Percentiles rank a stretch among this genome's conserved stretches.
These are phyloP conservation scores for Rynchops niger DNA, from an alignment of 2,113 vertebrate genomes.

Conservation along the genomic window DNA sequence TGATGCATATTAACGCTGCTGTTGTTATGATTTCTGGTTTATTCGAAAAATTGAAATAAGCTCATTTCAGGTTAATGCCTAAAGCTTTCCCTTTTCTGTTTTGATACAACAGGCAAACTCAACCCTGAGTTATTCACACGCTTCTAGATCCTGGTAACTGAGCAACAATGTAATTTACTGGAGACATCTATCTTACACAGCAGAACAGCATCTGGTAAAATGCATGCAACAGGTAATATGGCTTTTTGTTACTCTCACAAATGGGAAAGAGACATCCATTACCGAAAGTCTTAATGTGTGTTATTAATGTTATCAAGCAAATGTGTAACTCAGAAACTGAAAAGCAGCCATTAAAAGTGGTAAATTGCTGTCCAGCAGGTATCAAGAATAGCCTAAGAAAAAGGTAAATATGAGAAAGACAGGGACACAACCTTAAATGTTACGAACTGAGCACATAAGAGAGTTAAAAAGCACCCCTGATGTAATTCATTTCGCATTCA, in stretches of 20 bases:
- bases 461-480: background rate
- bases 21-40: background rate
- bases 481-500: background rate
- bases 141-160: background rate
- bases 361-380: background rate
- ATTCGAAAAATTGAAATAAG: background rate
- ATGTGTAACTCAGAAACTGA: background rate
- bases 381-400: background rate
- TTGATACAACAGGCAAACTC: background rate
- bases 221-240: background rate
- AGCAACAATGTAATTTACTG: background rate
- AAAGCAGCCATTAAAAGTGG: background rate
- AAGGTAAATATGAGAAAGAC: background rate
- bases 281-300: background rate
- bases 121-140: background rate
- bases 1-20: background rate
- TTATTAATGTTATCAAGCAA: background rate
- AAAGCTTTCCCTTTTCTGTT: background rate
- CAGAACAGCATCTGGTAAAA: background rate
- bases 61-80: background rate
- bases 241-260: background rate
- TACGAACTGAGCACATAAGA: background rate
- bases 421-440: background rate
- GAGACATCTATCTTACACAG: background rate
- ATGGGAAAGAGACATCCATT: background rate